Evolutionary conservation across 2,797 vertebrate genomes (phyloP).

Genomic region (Poecilia gillii): DNA sequence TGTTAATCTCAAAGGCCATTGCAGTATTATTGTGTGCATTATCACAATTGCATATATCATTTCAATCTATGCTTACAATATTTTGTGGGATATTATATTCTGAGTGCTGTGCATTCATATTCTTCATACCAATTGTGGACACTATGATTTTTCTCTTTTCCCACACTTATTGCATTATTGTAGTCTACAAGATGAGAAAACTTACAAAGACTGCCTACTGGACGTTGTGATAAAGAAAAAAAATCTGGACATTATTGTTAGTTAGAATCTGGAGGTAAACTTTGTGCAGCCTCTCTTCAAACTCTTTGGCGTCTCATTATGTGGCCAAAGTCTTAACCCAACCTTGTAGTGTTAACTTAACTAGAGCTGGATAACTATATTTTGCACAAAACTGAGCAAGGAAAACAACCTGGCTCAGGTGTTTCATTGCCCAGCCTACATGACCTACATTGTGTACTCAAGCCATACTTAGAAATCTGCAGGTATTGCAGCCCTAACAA

Average conservation of each 20-base stretch:
- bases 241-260: background rate
- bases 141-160: background rate
- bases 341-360: background rate
- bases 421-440: background rate
- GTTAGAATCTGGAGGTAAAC: background rate
- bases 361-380: background rate
- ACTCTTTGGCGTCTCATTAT: background rate
- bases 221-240: background rate
- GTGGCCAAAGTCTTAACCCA: background rate
- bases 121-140: background rate
- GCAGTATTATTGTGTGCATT: background rate
- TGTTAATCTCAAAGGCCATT: background rate
- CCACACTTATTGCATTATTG: background rate
- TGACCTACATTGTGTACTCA: background rate
- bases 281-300: background rate
- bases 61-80: background rate
- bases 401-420: background rate
- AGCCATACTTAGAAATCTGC: slow-evolving; percentile 8
- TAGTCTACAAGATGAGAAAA: background rate
- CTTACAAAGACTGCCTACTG: background rate
- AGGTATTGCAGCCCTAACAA: slow-evolving; percentile 9
- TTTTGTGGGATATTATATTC: background rate
- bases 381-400: background rate
- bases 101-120: background rate
- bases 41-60: background rate